Conservation (phyloP, 2,113 vertebrate genomes). For the Psettodes erumei region DNA sequence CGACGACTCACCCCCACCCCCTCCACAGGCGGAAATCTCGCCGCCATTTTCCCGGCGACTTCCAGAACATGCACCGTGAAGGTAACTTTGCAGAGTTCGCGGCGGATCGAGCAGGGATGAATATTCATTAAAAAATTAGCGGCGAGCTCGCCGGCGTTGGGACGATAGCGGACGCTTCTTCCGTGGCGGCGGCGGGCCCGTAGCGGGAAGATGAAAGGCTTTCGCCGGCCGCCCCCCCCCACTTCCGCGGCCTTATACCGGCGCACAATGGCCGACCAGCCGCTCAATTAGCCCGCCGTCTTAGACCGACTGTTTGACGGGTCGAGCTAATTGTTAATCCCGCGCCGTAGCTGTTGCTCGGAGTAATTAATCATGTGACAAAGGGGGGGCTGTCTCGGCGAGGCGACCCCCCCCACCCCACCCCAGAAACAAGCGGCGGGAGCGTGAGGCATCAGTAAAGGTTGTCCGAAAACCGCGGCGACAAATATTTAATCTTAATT, state of each 20-base stretch:
- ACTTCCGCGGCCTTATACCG: conserved; percentile 79
- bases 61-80: conserved; percentile 75
- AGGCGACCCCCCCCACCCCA: conserved; percentile 85
- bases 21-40: too few relatives aligned
- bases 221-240: conserved; percentile 70
- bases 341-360: conserved; percentile 91
- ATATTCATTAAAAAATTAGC: conserved; percentile 83
- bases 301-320: conserved; percentile 93
- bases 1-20: too few relatives aligned
- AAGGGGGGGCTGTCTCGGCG: conserved; percentile 85
- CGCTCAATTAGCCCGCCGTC: conserved; percentile 95
- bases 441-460: conserved; percentile 70
- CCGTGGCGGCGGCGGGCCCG: conserved; percentile 68
- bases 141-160: conserved; percentile 63
- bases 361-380: conserved; percentile 97
- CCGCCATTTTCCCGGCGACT: too few relatives aligned
- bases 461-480: conserved; percentile 83
- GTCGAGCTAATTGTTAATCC: conserved; percentile 95
- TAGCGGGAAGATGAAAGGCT: conserved; percentile 82
- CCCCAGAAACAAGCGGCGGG: conserved; percentile 62
- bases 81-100: conserved; percentile 83
- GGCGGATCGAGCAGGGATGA: conserved; percentile 66
- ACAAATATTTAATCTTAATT: conserved; percentile 87
- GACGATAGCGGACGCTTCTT: conserved; percentile 71
- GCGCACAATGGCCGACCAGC: conserved; percentile 92